These are phyloP conservation scores for Platysteira castanea DNA, from an alignment of 2,113 vertebrate genomes.

Conservation along the genomic window DNA sequence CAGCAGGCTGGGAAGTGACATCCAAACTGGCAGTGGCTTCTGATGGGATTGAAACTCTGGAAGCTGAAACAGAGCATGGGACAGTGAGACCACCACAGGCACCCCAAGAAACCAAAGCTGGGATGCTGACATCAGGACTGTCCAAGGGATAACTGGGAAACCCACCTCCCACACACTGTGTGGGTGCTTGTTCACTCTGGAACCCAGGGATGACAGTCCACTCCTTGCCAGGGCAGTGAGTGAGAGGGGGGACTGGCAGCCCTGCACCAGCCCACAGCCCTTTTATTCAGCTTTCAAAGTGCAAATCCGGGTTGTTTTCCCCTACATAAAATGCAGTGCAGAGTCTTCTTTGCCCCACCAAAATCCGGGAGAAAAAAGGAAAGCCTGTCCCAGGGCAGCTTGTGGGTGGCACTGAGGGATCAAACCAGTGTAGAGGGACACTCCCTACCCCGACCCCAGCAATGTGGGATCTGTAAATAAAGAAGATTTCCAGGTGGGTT, in stretches of 20 bases:
- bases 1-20: rapidly evolving
- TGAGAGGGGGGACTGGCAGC: not conserved
- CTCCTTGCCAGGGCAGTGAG: not conserved
- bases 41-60: rapidly evolving
- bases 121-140: not conserved
- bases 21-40: not conserved
- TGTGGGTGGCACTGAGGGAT: not conserved
- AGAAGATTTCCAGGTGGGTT: not conserved
- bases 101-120: not conserved
- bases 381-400: not conserved
- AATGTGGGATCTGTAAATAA: not conserved
- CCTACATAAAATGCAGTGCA: not conserved
- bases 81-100: not conserved
- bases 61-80: rapidly evolving
- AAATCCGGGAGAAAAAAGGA: not conserved
- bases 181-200: not conserved
- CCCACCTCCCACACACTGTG: rapidly evolving
- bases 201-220: not conserved
- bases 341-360: not conserved
- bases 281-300: not conserved
- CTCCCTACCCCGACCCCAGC: rapidly evolving
- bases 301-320: not conserved
- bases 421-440: not conserved
- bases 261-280: not conserved
- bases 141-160: not conserved